Evolutionary conservation across 30 jellyfish, hydroid and myxozoan species (phyloP).

Genomic region (Clytia hemisphaerica): DNA sequence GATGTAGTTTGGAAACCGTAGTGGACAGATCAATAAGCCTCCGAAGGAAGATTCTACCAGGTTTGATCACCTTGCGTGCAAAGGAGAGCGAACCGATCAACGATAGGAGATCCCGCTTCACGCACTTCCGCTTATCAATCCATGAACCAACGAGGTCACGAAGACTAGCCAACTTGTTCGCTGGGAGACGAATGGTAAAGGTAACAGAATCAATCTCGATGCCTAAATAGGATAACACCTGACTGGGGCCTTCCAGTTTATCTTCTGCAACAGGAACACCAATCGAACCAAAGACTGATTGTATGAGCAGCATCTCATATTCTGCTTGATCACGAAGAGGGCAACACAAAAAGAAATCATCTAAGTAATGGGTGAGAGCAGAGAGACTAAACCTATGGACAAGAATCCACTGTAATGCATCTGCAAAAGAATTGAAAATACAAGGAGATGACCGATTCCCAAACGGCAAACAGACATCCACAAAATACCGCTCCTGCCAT

Average conservation of each 20-base stretch:
- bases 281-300: not conserved
- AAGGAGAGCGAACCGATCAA: constrained; percentile 19
- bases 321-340: not conserved
- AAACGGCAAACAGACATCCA: constrained; percentile 6
- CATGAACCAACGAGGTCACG: not conserved
- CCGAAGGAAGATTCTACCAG: too few species aligned
- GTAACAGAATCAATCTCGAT: not conserved
- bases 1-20: too few species aligned
- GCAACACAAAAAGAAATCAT: constrained; percentile 10
- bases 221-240: not conserved
- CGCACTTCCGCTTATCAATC: not conserved
- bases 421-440: constrained; percentile 7
- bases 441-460: constrained; percentile 2
- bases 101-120: constrained; percentile 30
- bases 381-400: not conserved
- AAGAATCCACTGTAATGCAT: constrained; percentile 10
- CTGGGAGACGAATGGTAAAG: not conserved
- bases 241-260: not conserved
- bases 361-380: constrained; percentile 3
- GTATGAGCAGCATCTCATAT: not conserved
- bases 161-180: not conserved
- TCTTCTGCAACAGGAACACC: constrained; percentile 28
- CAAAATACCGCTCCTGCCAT: constrained; percentile 1
- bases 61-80: constrained; percentile 9
- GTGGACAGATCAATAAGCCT: too few species aligned